These are phyloP conservation scores for Ramphastos sulfuratus DNA, from an alignment of 2,113 vertebrate genomes.

Conservation along the genomic window DNA sequence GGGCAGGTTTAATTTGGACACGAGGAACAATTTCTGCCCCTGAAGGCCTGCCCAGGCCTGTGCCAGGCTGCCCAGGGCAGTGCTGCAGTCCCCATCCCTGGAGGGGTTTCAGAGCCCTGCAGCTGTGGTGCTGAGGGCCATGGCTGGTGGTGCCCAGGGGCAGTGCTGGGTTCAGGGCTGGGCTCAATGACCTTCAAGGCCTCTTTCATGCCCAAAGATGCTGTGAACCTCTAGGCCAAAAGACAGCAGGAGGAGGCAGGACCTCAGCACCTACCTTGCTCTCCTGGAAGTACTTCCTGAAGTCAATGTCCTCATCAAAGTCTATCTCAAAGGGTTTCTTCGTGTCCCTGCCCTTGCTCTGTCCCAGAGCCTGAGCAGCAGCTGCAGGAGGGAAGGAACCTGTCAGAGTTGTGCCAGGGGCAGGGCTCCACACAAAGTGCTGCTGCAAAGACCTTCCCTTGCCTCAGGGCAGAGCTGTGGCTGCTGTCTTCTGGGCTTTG, in stretches of 20 bases:
- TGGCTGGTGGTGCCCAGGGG: not conserved
- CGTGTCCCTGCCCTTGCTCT: conserved; percentile 70
- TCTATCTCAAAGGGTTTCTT: conserved; percentile 85
- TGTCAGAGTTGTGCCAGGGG: not conserved
- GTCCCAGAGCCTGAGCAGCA: not conserved
- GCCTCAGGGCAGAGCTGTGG: accelerated
- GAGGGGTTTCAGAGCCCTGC: not conserved
- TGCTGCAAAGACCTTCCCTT: not conserved
- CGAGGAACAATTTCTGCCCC: no score
- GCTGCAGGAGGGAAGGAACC: conserved; percentile 20
- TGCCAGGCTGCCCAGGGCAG: no score
- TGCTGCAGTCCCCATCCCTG: not conserved
- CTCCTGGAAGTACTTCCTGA: conserved; percentile 80
- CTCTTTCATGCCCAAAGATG: not conserved
- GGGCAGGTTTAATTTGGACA: no score
- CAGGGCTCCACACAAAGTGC: not conserved
- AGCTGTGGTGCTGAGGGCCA: not conserved
- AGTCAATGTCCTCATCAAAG: conserved; percentile 86
- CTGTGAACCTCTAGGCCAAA: not conserved
- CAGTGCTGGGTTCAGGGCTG: not conserved
- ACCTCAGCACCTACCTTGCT: conserved; percentile 78
- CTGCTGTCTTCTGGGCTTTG: not conserved
- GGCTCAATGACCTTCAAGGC: not conserved
- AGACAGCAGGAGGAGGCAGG: not conserved
- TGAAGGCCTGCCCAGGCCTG: no score